Evolutionary conservation across 2,797 vertebrate species (phyloP).

Genomic region (Molossus molossus): DNA sequence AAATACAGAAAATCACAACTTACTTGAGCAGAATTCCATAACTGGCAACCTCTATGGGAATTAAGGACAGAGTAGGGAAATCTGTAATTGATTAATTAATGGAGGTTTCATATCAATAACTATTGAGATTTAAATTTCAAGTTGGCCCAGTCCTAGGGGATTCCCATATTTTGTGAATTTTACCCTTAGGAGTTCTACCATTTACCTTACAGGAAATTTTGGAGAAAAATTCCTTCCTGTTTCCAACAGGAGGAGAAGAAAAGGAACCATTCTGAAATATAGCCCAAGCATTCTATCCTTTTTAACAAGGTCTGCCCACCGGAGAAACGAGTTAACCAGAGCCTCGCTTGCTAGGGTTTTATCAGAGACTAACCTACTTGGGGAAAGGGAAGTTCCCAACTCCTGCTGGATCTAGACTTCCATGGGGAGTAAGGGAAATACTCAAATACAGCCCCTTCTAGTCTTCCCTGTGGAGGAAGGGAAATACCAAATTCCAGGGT

Average conservation of each 20-base stretch:
- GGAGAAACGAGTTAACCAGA: background rate
- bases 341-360: background rate
- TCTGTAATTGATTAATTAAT: background rate
- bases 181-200: background rate
- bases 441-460: background rate
- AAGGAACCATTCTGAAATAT: background rate
- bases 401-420: background rate
- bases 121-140: background rate
- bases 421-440: background rate
- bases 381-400: background rate
- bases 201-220: background rate
- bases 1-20: background rate
- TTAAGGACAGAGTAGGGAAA: background rate
- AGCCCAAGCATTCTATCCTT: background rate
- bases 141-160: background rate
- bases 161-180: background rate
- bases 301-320: background rate
- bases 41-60: background rate
- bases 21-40: background rate
- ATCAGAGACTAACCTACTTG: background rate
- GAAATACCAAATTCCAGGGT: background rate
- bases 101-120: background rate
- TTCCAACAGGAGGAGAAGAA: background rate
- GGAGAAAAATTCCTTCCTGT: constrained; percentile 6
- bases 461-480: background rate